Percentiles rank a stretch among this genome's conserved stretches.
Evolutionary conservation across 2,888 invertebrate species (phyloP).

Genomic region (Phorcus lineatus): DNA sequence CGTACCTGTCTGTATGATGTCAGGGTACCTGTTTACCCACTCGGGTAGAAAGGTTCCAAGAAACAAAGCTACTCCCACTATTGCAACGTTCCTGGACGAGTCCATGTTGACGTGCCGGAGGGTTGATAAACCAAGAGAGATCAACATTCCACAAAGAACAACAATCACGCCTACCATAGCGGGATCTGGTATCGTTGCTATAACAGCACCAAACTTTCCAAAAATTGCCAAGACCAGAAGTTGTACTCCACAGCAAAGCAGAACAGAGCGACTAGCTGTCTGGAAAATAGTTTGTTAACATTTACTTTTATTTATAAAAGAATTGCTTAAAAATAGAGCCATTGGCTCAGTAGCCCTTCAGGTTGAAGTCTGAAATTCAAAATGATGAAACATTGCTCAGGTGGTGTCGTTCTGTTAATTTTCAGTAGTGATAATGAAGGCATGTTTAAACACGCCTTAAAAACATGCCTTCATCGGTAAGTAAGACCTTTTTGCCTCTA

Average conservation of each 20-base stretch:
- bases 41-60: constrained; percentile 45
- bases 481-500: no score
- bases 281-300: constrained; percentile 2
- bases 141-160: constrained; percentile 42
- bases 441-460: no score
- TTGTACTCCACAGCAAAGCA: constrained; percentile 36
- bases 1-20: constrained; percentile 38
- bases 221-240: constrained; percentile 39
- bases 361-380: no score
- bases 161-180: constrained; percentile 44
- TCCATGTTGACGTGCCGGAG: constrained; percentile 41
- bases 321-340: no score
- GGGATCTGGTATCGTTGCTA: constrained; percentile 48
- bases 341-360: no score
- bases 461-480: no score
- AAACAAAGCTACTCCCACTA: constrained; percentile 47
- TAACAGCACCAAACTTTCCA: constrained; percentile 45
- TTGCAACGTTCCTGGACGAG: constrained; percentile 46
- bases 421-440: no score
- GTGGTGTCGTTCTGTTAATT: no score
- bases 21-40: constrained; percentile 41
- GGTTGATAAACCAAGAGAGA: constrained; percentile 45
- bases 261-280: constrained; percentile 47
- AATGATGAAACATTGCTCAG: no score
- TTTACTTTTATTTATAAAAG: no score